Conservation (phyloP, 2,888 invertebrate genomes). For the Elaeidobius kamerunicus region DNA sequence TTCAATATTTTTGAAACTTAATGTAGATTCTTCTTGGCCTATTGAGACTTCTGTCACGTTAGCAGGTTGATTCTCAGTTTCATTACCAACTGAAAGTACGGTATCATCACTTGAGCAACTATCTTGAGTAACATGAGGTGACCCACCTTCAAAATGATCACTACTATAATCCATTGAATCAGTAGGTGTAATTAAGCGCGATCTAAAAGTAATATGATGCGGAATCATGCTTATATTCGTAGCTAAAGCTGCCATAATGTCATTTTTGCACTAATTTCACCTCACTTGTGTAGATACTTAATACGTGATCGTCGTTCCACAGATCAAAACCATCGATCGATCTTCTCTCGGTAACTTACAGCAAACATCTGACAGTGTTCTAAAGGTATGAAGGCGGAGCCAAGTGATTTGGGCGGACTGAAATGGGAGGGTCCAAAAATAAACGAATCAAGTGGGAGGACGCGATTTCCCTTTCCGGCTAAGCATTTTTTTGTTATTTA, state of each 20-base stretch:
- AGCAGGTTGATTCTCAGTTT: conserved; percentile 52
- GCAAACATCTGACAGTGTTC: conserved; percentile 26
- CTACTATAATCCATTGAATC: conserved; percentile 48
- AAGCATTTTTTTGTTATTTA: conserved; percentile 41
- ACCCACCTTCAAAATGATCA: conserved; percentile 44
- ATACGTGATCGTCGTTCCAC: conserved; percentile 12
- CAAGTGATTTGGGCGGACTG: conserved; percentile 35
- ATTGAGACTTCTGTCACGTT: conserved; percentile 29
- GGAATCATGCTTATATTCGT: conserved; percentile 41
- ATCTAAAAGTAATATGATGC: conserved; percentile 40
- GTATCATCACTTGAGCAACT: conserved; percentile 76
- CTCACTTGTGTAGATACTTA: not conserved
- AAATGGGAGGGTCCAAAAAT: conserved; percentile 33
- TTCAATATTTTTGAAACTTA: conserved; percentile 64
- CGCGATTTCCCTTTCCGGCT: conserved; percentile 15
- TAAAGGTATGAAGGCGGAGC: conserved; percentile 43
- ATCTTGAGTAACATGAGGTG: conserved; percentile 52
- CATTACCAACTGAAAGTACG: conserved; percentile 78
- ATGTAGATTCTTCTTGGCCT: conserved; percentile 41
- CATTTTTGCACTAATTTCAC: conserved; percentile 20
- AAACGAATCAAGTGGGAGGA: conserved; percentile 41
- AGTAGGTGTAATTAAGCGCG: conserved; percentile 42
- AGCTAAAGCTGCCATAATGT: conserved; percentile 41
- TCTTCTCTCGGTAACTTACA: conserved; percentile 23
- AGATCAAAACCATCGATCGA: conserved; percentile 29